Evolutionary conservation across 2,113 vertebrate species (phyloP).

Genomic region (Archocentrus centrarchus): DNA sequence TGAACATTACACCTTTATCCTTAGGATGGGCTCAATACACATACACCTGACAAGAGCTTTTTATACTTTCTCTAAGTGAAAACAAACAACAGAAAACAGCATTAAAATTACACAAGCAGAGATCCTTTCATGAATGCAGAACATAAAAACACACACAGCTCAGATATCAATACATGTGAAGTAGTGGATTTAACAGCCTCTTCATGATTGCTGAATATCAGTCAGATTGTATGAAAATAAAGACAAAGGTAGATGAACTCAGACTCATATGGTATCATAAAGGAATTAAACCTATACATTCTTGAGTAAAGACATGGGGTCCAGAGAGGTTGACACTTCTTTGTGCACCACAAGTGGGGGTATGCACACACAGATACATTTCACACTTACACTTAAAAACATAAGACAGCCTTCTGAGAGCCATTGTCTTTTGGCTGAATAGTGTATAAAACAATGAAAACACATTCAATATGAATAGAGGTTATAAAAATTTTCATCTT

Average conservation of each 20-base stretch:
- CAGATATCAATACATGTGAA: background rate
- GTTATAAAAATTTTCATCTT: background rate
- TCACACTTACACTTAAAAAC: background rate
- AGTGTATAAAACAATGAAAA: background rate
- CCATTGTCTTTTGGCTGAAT: background rate
- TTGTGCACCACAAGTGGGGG: background rate
- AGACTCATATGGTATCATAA: background rate
- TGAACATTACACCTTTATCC: constrained; percentile 72
- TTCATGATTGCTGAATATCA: background rate
- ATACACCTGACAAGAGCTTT: constrained; percentile 45
- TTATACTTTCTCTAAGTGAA: constrained; percentile 9
- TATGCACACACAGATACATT: background rate
- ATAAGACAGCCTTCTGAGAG: constrained; percentile 1
- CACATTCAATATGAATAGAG: background rate
- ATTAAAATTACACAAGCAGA: background rate
- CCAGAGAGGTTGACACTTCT: background rate
- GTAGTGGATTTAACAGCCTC: background rate
- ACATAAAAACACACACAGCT: background rate
- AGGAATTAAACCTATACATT: background rate
- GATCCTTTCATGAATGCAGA: background rate
- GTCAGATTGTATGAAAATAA: background rate
- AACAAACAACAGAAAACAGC: background rate
- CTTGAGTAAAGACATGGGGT: background rate
- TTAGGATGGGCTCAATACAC: constrained; percentile 42
- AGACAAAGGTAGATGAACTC: background rate